Percentiles rank a stretch among this genome's conserved stretches.
Evolutionary conservation across 2,113 vertebrate genomes (phyloP).

Genomic region (Plecotus auritus): DNA sequence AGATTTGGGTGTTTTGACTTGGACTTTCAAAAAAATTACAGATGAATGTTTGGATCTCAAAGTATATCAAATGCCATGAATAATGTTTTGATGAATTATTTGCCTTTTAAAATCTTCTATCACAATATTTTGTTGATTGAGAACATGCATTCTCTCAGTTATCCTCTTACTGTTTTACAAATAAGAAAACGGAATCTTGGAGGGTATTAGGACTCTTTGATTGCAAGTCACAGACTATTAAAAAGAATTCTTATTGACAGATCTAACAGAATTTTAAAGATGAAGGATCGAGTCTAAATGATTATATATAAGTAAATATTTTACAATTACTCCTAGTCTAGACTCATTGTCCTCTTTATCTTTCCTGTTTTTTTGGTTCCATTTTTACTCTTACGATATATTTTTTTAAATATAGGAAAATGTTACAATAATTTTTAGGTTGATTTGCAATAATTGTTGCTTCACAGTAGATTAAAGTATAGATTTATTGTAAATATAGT

Average conservation of each 20-base stretch:
- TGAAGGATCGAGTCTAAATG: neutral
- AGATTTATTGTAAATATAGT: neutral
- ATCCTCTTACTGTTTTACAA: neutral
- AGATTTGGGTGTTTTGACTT: neutral
- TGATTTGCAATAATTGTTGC: neutral
- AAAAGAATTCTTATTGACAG: neutral
- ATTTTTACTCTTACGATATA: neutral
- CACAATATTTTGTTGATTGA: neutral
- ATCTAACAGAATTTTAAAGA: neutral
- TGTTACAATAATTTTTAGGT: neutral
- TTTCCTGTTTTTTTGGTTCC: neutral
- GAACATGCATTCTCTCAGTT: neutral
- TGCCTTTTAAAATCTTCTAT: neutral
- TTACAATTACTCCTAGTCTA: neutral
- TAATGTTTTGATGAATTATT: neutral
- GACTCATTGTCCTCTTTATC: neutral
- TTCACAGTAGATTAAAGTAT: neutral
- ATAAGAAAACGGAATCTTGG: neutral
- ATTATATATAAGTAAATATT: neutral
- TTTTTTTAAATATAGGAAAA: neutral
- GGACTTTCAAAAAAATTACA: neutral
- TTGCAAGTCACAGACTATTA: neutral
- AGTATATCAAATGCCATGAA: neutral
- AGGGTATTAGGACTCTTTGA: neutral
- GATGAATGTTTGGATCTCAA: neutral